Base-by-base conservation (phyloP, 2,113 vertebrate species). In the Casuarius casuarius region DNA sequence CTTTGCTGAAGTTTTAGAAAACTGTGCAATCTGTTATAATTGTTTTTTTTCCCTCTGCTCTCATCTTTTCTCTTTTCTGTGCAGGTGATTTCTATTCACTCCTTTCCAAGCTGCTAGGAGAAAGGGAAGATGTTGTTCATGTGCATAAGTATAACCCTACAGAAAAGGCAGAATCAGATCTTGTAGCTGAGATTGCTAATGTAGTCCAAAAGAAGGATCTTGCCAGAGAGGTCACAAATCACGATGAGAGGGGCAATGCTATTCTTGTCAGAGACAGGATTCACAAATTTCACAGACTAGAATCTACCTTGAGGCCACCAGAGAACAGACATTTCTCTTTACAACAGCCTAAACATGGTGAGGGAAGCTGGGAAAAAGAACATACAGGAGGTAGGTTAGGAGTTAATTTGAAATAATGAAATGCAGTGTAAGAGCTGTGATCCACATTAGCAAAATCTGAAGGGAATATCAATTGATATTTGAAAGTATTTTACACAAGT, bases 1-100 rank as follows among this genome's bases (percentile, higher is more conserved):
- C 16, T 92, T 92, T 94, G 66, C 68, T 96, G 54, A 94, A 91
- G 31, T 42, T 54, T 74, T 84, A 90, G 54, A 87, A 92, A 94
- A 87, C 35, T 77, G 81, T 84, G 29, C 5, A 1, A 33, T 91
- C 61, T 95, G 56, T 91, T 90, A 58, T 94, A 96, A 95, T 84
- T 70, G 46, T 9, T 72, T 90, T 95, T 78, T 79, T 89, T 92
- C 91, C 81, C 63, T 89, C 91, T 79, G 82, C 87, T 93, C 87
- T 97, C 97, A 65, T 97, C 92, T 97, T 92, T 97, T 97, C 81
- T 98, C 88, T 96, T 97, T 97, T 96, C 94, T 98, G 90, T 98
- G 89, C 99, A 99, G 99, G 99, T 99, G 98, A 98, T 98, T 98
- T 99, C 98, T 99, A 98, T 99, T 99, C 99, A 97, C 98, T 99